Conservation (phyloP, 2,888 invertebrate genomes). For the Cotesia congregata region DNA sequence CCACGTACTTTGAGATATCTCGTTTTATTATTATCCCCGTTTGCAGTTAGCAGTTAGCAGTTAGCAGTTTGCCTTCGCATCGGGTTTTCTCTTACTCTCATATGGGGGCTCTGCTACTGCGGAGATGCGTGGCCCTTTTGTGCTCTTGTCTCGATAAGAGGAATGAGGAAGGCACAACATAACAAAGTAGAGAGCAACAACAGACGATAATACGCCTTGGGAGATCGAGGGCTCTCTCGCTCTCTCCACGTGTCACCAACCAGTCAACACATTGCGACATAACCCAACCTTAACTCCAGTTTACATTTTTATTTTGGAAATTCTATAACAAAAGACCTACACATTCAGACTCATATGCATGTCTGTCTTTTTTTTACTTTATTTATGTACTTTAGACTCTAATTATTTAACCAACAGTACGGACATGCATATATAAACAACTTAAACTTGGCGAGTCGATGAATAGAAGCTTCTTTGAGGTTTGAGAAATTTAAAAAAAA, state of each 20-base stretch:
- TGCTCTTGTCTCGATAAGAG: slow-evolving; percentile 10
- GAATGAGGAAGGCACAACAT: slow-evolving; percentile 34
- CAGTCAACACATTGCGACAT: slow-evolving; percentile 16
- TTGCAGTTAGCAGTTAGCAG: slow-evolving; percentile 39
- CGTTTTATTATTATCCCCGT: slow-evolving; percentile 67
- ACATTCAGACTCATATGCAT: not conserved
- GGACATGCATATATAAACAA: no score
- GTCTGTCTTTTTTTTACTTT: not conserved
- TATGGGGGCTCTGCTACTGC: slow-evolving; percentile 27
- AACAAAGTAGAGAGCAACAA: slow-evolving; percentile 12
- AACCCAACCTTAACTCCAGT: not conserved
- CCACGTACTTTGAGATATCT: slow-evolving; percentile 66
- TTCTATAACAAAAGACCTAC: not conserved
- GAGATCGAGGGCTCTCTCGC: slow-evolving; percentile 36
- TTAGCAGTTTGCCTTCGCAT: slow-evolving; percentile 39
- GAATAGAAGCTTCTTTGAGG: not conserved
- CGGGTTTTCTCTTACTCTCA: not conserved
- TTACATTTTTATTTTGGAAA: not conserved
- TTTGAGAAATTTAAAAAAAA: no score
- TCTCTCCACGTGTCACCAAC: slow-evolving; percentile 28
- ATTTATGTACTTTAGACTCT: not conserved
- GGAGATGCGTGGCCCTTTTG: slow-evolving; percentile 35
- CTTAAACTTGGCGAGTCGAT: not conserved
- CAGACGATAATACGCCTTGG: slow-evolving; percentile 29
- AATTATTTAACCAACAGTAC: not conserved